Conservation (phyloP, 2,888 invertebrate species). For the Pyrgus malvae region DNA sequence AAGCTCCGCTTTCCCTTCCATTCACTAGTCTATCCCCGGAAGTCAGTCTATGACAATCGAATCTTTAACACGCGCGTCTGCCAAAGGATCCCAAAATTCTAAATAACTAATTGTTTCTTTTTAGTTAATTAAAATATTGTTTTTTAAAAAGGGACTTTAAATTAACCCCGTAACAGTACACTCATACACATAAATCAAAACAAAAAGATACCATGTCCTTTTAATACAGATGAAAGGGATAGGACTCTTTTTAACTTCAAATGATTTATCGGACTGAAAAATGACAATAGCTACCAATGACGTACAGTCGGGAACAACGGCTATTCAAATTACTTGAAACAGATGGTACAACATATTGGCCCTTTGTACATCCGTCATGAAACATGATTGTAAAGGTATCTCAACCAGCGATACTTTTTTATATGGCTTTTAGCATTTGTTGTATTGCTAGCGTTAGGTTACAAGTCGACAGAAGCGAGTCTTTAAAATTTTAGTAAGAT, state of each 20-base stretch:
- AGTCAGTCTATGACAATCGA: too few relatives aligned
- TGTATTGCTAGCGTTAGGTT: not conserved
- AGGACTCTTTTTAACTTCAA: slow-evolving; percentile 11
- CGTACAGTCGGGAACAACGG: slow-evolving; percentile 13
- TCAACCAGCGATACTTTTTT: not conserved
- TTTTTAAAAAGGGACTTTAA: too few relatives aligned
- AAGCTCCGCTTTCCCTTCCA: too few relatives aligned
- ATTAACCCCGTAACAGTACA: too few relatives aligned
- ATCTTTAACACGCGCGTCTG: too few relatives aligned
- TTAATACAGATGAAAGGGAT: slow-evolving; percentile 3
- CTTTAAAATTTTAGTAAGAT: too few relatives aligned
- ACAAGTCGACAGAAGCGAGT: too few relatives aligned
- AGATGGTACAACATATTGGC: slow-evolving; percentile 19
- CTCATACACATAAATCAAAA: too few relatives aligned
- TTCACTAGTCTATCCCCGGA: too few relatives aligned
- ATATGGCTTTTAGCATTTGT: not conserved
- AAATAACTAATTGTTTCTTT: too few relatives aligned
- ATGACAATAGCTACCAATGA: slow-evolving; percentile 9
- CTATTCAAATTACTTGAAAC: slow-evolving; percentile 15
- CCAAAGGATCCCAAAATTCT: too few relatives aligned
- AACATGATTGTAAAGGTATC: not conserved
- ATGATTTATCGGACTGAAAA: slow-evolving; percentile 19
- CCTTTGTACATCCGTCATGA: slow-evolving; percentile 5
- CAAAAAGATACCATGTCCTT: not conserved
- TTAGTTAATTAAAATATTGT: too few relatives aligned